phyloP scores from a whole-genome alignment of 2,888 invertebrate species.

The Pterostichus madidus region DNA sequence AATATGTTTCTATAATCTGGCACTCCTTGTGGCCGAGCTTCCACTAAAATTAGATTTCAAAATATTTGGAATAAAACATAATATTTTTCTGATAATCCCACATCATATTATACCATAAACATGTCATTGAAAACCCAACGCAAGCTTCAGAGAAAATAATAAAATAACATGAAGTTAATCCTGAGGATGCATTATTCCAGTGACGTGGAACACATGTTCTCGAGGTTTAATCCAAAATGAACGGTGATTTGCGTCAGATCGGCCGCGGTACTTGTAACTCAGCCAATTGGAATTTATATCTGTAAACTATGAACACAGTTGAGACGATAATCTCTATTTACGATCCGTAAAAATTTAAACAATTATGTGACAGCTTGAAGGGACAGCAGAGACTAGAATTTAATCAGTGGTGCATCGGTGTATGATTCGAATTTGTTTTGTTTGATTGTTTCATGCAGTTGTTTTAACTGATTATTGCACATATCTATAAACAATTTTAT shows the following conservation, averaged over 20 bases:
- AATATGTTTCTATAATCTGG: neutral
- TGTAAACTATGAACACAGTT: neutral
- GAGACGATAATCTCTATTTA: neutral
- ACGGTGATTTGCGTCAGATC: conserved; percentile 7
- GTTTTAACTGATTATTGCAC: neutral
- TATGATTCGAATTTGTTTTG: neutral
- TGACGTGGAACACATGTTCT: conserved; percentile 1
- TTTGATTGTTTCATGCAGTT: neutral
- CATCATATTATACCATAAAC: conserved; percentile 1
- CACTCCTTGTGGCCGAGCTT: too few species aligned
- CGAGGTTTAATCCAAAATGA: conserved; percentile 11
- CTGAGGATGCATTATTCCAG: neutral
- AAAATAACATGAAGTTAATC: neutral
- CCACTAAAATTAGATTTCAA: neutral
- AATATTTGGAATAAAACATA: neutral
- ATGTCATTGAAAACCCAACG: neutral
- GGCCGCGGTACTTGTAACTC: conserved; percentile 1
- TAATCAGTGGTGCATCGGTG: neutral
- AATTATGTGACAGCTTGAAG: neutral
- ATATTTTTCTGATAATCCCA: neutral
- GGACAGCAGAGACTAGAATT: neutral
- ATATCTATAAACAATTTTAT: too few species aligned
- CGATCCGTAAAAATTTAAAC: conserved; percentile 1
- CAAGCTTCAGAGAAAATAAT: neutral
- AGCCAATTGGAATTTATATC: conserved; percentile 12